Evolutionary conservation across 2,888 invertebrate genomes (phyloP).

Genomic region (Ophion ventricosus): DNA sequence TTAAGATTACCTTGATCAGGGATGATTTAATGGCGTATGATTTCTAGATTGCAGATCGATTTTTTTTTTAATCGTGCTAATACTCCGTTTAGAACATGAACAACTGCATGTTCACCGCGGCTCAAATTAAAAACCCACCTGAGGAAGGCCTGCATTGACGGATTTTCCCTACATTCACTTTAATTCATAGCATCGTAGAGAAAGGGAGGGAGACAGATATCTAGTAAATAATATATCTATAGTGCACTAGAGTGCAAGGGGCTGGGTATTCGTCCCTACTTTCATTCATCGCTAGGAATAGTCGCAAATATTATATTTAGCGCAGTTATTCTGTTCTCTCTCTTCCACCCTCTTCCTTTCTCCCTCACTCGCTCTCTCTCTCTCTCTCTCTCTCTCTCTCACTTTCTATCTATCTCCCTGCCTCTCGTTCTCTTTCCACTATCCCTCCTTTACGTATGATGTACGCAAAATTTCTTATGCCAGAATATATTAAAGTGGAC

Average conservation of each 20-base stretch:
- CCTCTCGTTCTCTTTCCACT: background rate
- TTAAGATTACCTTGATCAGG: background rate
- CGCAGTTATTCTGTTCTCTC: conserved; percentile 49
- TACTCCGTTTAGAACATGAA: conserved; percentile 24
- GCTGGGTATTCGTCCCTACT: conserved; percentile 63
- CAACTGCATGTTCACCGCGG: background rate
- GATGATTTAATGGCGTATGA: background rate
- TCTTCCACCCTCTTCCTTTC: conserved; percentile 19
- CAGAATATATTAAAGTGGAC: conserved; percentile 65
- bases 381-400: conserved; percentile 27
- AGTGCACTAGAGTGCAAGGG: conserved; percentile 42
- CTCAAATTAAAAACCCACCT: conserved; percentile 36
- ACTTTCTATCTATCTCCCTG: conserved; percentile 22
- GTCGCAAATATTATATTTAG: conserved; percentile 80
- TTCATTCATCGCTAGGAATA: conserved; percentile 82
- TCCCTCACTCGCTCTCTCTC: conserved; percentile 26
- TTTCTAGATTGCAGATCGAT: background rate
- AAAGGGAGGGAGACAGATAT: background rate
- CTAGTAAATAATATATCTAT: conserved; percentile 21
- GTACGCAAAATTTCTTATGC: conserved; percentile 61
- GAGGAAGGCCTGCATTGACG: conserved; percentile 23
- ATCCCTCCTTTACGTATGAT: conserved; percentile 4
- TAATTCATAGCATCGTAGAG: conserved; percentile 40
- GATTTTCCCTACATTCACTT: conserved; percentile 37
- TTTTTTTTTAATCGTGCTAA: background rate